phyloP scores from a whole-genome alignment of 1,140 invertebrate genomes.

The Drosophila subpulchrella region DNA sequence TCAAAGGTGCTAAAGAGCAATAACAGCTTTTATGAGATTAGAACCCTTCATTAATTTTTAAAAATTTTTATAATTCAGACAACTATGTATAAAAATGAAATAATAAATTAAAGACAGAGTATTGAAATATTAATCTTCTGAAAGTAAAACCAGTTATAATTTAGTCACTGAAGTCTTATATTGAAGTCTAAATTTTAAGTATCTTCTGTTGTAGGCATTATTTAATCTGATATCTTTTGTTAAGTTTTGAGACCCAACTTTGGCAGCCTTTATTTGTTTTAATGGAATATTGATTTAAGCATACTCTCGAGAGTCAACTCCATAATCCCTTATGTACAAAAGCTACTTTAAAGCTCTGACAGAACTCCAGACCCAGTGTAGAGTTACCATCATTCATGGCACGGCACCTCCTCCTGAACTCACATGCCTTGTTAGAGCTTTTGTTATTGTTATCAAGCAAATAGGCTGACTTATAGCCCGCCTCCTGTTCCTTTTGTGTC shows the following conservation, averaged over 20 bases:
- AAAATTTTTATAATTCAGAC: no score
- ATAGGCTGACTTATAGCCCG: constrained; percentile 63
- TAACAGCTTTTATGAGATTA: background rate
- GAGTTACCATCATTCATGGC: background rate
- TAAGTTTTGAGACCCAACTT: background rate
- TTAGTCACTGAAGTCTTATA: no score
- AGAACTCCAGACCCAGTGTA: constrained; percentile 1
- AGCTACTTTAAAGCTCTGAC: constrained; percentile 19
- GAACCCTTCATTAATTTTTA: no score
- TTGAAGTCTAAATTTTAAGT: no score
- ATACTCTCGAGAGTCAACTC: constrained; percentile 12
- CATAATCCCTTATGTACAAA: constrained; percentile 21
- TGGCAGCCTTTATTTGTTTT: background rate
- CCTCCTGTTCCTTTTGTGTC: constrained; percentile 45
- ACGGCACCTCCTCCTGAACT: constrained; percentile 5
- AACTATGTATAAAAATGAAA: no score
- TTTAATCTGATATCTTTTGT: background rate
- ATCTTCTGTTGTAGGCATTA: no score
- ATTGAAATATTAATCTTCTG: no score
- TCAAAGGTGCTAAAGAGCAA: background rate
- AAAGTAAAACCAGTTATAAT: no score
- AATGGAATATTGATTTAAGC: constrained; percentile 13
- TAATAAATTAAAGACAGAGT: no score
- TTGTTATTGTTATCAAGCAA: constrained; percentile 70
- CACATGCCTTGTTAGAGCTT: constrained; percentile 37